A percentile compares a stretch with the other conserved stretches of the same genome.
These are phyloP conservation scores for Cossypha caffra DNA, from an alignment of 2,797 vertebrate species.

Conservation along the genomic window DNA sequence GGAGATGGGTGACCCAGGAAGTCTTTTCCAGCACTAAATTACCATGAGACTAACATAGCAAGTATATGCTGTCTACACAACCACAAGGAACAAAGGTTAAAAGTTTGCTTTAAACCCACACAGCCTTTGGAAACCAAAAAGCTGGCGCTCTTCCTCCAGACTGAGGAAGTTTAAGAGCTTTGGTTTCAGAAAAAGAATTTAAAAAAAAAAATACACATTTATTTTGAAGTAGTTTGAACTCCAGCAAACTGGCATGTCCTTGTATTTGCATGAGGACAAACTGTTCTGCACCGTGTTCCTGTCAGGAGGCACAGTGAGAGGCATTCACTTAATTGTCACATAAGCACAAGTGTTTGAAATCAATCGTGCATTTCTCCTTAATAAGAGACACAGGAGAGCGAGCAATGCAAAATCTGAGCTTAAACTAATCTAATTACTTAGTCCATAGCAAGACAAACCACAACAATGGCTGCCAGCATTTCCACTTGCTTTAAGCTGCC, in stretches of 20 bases:
- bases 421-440: conserved; percentile 53
- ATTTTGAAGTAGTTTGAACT: conserved; percentile 34
- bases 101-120: conserved; percentile 38
- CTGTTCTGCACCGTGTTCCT: conserved; percentile 30
- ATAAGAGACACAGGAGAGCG: not conserved
- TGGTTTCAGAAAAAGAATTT: not conserved
- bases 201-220: not conserved
- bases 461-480: not conserved
- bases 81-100: conserved; percentile 43
- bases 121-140: conserved; percentile 13
- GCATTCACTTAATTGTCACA: conserved; percentile 30
- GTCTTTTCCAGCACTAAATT: conserved; percentile 16
- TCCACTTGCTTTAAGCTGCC: conserved; percentile 30
- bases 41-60: not conserved
- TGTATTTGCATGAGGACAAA: conserved; percentile 56
- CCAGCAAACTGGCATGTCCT: conserved; percentile 8
- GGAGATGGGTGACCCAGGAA: conserved; percentile 34
- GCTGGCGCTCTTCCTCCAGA: not conserved
- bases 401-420: conserved; percentile 28
- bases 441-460: not conserved
- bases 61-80: conserved; percentile 9
- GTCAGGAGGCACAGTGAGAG: conserved; percentile 35
- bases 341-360: conserved; percentile 34
- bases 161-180: not conserved
- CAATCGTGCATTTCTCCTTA: conserved; percentile 35